A percentile compares a stretch with the other conserved stretches of the same genome.
phyloP scores from a whole-genome alignment of 2,113 vertebrate genomes.

The Sakesphorus luctuosus region DNA sequence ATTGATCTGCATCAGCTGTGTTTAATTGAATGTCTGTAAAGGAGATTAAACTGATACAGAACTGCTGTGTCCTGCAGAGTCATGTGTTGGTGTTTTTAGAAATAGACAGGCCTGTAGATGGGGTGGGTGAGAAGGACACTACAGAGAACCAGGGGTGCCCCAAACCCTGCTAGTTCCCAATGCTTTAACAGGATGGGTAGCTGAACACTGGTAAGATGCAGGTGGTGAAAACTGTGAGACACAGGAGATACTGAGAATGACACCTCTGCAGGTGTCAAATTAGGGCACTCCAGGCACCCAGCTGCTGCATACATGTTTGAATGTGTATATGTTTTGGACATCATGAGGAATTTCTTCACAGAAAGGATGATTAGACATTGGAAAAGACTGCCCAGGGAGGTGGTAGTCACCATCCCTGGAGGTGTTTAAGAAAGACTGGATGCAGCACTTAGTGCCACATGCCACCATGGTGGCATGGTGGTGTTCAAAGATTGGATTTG shows the following conservation, averaged over 20 bases:
- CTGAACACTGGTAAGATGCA: background rate
- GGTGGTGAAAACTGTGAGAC: background rate
- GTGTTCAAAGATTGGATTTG: accelerated
- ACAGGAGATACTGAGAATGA: background rate
- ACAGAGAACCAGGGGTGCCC: accelerated
- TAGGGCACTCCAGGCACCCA: background rate
- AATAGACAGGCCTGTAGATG: background rate
- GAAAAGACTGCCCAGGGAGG: background rate
- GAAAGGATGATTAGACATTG: background rate
- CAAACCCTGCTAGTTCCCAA: background rate
- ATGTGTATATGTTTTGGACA: accelerated
- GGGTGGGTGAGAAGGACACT: background rate
- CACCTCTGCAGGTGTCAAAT: background rate
- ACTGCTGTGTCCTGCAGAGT: background rate
- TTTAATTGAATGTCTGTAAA: background rate
- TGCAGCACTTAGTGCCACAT: background rate
- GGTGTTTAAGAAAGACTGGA: background rate
- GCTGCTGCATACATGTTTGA: background rate
- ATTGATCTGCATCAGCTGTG: background rate
- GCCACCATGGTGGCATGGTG: too few species aligned
- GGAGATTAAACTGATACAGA: background rate
- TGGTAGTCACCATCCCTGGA: background rate
- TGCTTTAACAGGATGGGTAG: background rate
- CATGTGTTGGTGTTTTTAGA: background rate
- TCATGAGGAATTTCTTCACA: background rate